Conservation (phyloP, 2,113 vertebrate genomes). For the Myanophis thanlyinensis region DNA sequence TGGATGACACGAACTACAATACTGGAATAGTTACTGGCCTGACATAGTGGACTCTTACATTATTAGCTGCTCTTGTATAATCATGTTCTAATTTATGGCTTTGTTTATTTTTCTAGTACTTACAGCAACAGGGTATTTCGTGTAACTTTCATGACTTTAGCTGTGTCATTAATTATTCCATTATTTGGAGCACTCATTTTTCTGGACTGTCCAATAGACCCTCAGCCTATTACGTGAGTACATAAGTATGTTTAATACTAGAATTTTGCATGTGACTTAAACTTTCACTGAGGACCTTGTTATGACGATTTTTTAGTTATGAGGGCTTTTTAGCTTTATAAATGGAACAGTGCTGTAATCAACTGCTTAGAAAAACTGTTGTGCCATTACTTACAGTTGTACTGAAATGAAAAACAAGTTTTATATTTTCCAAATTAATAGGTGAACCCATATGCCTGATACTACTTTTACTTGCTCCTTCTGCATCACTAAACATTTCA, state of each 20-base stretch:
- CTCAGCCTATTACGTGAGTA: slow-evolving; percentile 83
- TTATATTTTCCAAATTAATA: background rate
- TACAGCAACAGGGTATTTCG: slow-evolving; percentile 92
- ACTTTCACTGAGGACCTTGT: background rate
- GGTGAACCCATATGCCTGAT: background rate
- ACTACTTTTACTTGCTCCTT: background rate
- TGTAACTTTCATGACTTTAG: slow-evolving; percentile 83
- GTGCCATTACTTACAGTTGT: background rate
- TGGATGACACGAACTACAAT: background rate
- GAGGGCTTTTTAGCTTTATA: background rate
- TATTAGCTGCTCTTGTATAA: background rate
- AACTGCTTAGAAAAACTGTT: background rate
- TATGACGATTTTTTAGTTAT: background rate
- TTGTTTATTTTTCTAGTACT: slow-evolving; percentile 70
- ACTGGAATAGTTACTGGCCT: background rate
- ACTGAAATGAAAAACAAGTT: background rate
- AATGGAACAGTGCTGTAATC: background rate
- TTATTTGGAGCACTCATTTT: slow-evolving; percentile 82
- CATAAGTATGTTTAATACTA: background rate
- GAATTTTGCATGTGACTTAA: background rate
- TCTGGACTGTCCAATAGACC: slow-evolving; percentile 89
- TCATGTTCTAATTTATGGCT: background rate
- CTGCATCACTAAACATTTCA: background rate
- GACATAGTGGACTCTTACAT: background rate
- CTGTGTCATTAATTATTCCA: slow-evolving; percentile 75